A percentile compares a stretch with the other conserved stretches of the same genome.
These are phyloP conservation scores for Colostygia pectinataria DNA, from an alignment of 2,888 invertebrate genomes.

Conservation along the genomic window DNA sequence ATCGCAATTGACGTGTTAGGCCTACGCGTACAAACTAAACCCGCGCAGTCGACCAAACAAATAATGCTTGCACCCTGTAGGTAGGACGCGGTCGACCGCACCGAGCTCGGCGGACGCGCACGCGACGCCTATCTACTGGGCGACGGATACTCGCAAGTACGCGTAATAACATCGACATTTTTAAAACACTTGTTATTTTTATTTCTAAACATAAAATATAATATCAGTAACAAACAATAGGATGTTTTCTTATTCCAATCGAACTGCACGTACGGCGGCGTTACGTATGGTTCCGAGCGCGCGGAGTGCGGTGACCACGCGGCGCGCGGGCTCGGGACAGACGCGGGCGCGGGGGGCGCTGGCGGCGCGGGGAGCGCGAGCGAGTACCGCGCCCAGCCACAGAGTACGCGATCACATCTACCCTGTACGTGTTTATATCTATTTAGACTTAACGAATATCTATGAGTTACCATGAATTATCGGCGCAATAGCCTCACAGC, in stretches of 20 bases:
- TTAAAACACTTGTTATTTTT: constrained; percentile 4
- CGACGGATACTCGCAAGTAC: constrained; percentile 49
- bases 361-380: constrained; percentile 29
- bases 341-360: constrained; percentile 29
- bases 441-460: constrained; percentile 73
- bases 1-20: constrained; percentile 81
- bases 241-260: background rate
- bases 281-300: constrained; percentile 3
- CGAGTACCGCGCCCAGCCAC: constrained; percentile 66
- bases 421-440: constrained; percentile 81
- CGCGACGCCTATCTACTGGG: constrained; percentile 72
- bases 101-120: constrained; percentile 54
- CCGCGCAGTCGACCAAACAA: constrained; percentile 19
- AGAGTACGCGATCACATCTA: constrained; percentile 79
- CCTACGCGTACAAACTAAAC: constrained; percentile 60
- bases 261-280: constrained; percentile 8
- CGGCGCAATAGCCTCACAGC: constrained; percentile 59
- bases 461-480: constrained; percentile 60
- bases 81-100: constrained; percentile 34
- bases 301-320: constrained; percentile 6
- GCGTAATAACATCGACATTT: constrained; percentile 21
- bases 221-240: constrained; percentile 15
- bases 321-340: constrained; percentile 5
- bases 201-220: constrained; percentile 12
- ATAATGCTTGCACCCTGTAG: constrained; percentile 3